Conservation (phyloP, 2,797 vertebrate species). For the Micrastur ruficollis region DNA sequence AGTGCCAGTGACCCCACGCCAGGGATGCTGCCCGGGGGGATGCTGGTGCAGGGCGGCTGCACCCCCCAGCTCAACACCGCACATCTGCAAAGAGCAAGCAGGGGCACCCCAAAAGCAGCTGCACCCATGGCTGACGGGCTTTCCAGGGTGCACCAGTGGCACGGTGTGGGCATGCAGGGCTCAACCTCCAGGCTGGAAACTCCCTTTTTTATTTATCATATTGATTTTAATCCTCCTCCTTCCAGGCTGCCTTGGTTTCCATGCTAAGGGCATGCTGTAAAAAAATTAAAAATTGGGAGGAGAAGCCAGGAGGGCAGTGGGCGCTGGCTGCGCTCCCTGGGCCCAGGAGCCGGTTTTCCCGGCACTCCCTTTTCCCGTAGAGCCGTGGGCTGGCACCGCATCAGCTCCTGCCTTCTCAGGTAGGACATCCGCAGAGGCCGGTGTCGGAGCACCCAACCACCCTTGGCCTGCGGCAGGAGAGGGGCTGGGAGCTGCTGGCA, state of each 20-base stretch:
- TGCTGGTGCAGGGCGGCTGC: background rate
- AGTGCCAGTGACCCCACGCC: no score
- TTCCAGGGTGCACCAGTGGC: fast-evolving
- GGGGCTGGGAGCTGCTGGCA: no score
- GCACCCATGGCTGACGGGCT: fast-evolving
- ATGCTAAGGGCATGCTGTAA: fast-evolving
- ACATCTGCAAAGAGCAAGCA: background rate
- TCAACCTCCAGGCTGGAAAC: background rate
- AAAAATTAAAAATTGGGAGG: no score
- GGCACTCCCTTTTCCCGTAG: background rate
- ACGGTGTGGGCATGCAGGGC: fast-evolving
- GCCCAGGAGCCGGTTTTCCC: fast-evolving
- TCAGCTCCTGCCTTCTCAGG: no score
- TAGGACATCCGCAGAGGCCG: fast-evolving
- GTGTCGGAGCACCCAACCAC: fast-evolving
- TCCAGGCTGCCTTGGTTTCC: background rate
- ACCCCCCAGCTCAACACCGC: no score
- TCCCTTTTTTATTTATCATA: background rate
- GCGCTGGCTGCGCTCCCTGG: fast-evolving
- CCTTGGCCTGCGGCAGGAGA: background rate
- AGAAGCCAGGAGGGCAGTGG: background rate
- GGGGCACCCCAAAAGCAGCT: background rate
- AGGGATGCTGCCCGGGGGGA: background rate
- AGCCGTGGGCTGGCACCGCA: background rate
- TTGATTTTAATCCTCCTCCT: background rate